These are phyloP conservation scores for Hoplostethus atlanticus DNA, from an alignment of 2,797 vertebrate genomes.

Conservation along the genomic window DNA sequence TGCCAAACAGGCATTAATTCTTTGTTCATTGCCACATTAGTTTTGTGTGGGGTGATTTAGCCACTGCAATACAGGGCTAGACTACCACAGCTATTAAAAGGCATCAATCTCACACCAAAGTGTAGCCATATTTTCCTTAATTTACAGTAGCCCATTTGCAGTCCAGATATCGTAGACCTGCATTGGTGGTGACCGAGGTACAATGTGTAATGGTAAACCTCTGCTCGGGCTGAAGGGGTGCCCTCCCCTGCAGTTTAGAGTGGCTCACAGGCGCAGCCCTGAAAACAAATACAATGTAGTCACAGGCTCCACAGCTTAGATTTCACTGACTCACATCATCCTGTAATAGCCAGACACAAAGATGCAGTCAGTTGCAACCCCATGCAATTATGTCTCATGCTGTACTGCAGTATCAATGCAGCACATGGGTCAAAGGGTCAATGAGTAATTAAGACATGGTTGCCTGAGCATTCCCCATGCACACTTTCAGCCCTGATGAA, in stretches of 20 bases:
- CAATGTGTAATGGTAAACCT: constrained; percentile 85
- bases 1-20: constrained; percentile 91
- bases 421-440: constrained; percentile 84
- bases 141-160: constrained; percentile 89
- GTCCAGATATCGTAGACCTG: constrained; percentile 85
- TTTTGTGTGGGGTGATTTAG: constrained; percentile 92
- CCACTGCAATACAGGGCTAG: constrained; percentile 89
- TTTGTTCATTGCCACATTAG: constrained; percentile 93
- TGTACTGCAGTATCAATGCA: constrained; percentile 74
- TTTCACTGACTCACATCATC: constrained; percentile 84
- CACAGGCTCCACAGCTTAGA: constrained; percentile 78
- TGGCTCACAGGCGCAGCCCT: constrained; percentile 81
- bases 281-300: constrained; percentile 84
- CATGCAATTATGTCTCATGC: constrained; percentile 67
- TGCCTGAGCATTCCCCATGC: constrained; percentile 86
- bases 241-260: constrained; percentile 80
- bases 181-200: constrained; percentile 81
- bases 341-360: constrained; percentile 83
- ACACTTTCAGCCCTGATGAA: constrained; percentile 80
- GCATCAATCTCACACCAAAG: constrained; percentile 90
- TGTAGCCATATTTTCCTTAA: constrained; percentile 90
- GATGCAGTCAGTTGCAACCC: constrained; percentile 71
- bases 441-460: constrained; percentile 87
- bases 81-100: constrained; percentile 88
- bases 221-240: constrained; percentile 76